Percentiles rank a stretch among this genome's conserved stretches.
Conservation (phyloP, 2,113 vertebrate species). For the Pterocles burchelli region DNA sequence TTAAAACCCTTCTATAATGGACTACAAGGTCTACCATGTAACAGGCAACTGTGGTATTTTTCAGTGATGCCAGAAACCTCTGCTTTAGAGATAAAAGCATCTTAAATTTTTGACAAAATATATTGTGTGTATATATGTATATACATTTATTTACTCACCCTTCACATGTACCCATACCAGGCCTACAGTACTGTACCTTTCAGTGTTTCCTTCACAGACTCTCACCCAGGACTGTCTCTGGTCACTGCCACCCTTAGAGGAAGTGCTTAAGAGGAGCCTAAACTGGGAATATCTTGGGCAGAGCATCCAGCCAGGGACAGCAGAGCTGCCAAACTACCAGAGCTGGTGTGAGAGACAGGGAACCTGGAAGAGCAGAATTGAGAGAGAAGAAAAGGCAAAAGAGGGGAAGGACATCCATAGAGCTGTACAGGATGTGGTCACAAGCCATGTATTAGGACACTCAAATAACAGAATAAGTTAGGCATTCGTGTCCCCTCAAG, state of each 20-base stretch:
- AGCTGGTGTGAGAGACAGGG: background rate
- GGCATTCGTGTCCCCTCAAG: background rate
- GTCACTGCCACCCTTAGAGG: background rate
- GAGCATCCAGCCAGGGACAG: background rate
- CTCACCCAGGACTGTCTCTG: background rate
- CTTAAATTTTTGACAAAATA: background rate
- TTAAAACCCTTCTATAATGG: background rate
- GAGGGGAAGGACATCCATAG: background rate
- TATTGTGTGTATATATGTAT: accelerated
- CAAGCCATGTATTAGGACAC: background rate
- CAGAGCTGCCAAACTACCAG: background rate
- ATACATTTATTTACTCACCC: background rate
- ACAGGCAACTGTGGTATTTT: accelerated
- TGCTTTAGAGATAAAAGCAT: background rate
- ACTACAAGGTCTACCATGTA: background rate
- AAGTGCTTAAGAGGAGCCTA: background rate
- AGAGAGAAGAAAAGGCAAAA: background rate
- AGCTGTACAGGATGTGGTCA: background rate
- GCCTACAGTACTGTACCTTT: background rate
- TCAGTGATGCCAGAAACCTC: background rate
- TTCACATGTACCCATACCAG: background rate
- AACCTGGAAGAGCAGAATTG: background rate
- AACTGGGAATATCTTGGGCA: background rate
- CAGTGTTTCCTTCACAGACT: background rate
- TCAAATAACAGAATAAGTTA: background rate